Conservation (phyloP, 2,113 vertebrate species). For the Felis catus region DNA sequence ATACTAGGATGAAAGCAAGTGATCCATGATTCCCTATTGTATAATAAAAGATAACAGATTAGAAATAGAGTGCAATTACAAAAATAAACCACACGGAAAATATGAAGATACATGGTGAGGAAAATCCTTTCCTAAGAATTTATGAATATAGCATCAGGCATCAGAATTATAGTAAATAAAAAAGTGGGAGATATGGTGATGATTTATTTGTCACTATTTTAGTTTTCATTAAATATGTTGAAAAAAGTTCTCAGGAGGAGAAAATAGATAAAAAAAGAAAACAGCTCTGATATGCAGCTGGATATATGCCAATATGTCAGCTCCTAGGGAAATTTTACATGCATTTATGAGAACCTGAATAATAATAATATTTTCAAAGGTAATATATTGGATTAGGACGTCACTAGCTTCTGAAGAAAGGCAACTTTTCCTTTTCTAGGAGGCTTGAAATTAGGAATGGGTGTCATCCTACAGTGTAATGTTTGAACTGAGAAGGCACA, state of each 20-base stretch:
- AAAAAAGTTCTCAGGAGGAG: conserved; percentile 16
- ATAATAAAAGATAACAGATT: background rate
- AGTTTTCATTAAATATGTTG: conserved; percentile 44
- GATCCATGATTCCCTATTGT: background rate
- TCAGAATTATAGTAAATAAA: conserved; percentile 46
- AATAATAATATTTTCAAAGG: background rate
- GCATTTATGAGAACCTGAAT: background rate
- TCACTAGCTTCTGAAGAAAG: background rate
- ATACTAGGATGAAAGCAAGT: background rate
- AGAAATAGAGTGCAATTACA: background rate
- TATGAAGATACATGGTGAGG: conserved; percentile 2
- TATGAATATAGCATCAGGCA: background rate
- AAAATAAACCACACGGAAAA: background rate
- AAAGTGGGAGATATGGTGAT: background rate
- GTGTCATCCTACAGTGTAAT: background rate
- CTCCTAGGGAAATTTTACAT: background rate
- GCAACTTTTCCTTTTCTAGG: background rate
- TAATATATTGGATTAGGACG: background rate
- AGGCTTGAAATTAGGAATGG: background rate
- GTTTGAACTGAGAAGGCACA: background rate
- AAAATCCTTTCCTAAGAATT: conserved; percentile 10
- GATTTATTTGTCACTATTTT: conserved; percentile 36
- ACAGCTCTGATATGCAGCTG: background rate
- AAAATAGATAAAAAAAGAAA: conserved; percentile 15
- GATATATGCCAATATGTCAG: background rate